A percentile compares a stretch with the other conserved stretches of the same genome.
These are phyloP conservation scores for Actinernus sp. DNA, from an alignment of 92 coral and sea anemone genomes.

Conservation along the genomic window DNA sequence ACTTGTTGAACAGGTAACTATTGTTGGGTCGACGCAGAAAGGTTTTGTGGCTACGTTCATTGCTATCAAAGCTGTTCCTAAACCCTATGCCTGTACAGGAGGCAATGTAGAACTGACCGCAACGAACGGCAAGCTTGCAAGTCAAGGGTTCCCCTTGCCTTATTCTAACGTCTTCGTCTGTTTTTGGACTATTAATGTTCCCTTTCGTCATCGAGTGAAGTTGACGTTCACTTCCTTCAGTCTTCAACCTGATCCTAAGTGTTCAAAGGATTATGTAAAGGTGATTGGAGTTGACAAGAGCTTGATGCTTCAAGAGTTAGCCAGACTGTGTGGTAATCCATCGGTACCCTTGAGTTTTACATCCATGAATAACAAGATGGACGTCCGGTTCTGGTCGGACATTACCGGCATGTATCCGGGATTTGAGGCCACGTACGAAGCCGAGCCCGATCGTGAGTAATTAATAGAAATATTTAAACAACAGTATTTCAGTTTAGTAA, in stretches of 20 bases:
- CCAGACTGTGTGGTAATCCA: conserved; percentile 45
- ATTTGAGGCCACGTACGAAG: conserved; percentile 61
- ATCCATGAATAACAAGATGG: conserved; percentile 51
- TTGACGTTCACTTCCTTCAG: conserved; percentile 40
- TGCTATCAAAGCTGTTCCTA: conserved; percentile 39
- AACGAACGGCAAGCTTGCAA: conserved; percentile 42
- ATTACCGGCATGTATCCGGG: conserved; percentile 65
- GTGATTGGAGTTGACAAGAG: neutral
- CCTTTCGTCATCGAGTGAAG: conserved; percentile 23
- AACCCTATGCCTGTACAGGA: conserved; percentile 40
- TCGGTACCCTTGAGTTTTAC: conserved; percentile 4
- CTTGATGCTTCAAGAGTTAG: neutral
- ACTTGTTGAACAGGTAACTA: conserved; percentile 16
- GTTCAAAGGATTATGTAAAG: conserved; percentile 37
- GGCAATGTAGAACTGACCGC: neutral
- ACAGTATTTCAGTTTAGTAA: too few relatives aligned
- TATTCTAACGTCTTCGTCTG: conserved; percentile 50
- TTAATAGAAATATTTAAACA: too few relatives aligned
- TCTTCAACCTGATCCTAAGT: conserved; percentile 27
- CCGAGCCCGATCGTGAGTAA: conserved; percentile 46
- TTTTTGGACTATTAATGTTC: conserved; percentile 16
- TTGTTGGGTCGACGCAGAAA: too few relatives aligned
- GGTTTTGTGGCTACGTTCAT: conserved; percentile 44
- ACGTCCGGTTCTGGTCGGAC: conserved; percentile 57
- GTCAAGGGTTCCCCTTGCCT: conserved; percentile 40